Percentiles rank a stretch among this genome's conserved stretches.
phyloP scores from a whole-genome alignment of 1,140 invertebrate genomes.

The Drosophila kepulauana region DNA sequence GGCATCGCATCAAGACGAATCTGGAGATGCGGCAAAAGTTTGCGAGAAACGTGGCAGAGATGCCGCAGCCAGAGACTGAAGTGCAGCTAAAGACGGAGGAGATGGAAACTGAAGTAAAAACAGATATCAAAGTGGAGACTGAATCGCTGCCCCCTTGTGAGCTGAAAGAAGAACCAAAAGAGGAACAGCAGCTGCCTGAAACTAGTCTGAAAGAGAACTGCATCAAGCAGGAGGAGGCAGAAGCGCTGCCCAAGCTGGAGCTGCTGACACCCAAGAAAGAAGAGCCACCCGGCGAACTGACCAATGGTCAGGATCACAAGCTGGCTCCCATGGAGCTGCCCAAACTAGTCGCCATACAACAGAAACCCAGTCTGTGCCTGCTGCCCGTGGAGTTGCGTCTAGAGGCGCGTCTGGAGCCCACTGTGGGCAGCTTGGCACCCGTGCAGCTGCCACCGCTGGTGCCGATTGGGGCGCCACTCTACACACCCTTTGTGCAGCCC shows the following conservation, averaged over 20 bases:
- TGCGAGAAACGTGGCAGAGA: neutral
- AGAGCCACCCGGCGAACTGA: constrained; percentile 31
- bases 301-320: constrained; percentile 31
- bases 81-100: constrained; percentile 11
- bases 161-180: constrained; percentile 46
- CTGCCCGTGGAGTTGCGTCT: constrained; percentile 56
- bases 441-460: constrained; percentile 66
- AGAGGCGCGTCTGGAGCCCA: constrained; percentile 58
- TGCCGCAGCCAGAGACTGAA: constrained; percentile 1
- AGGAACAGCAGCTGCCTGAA: constrained; percentile 43
- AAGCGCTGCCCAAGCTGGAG: constrained; percentile 57
- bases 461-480: constrained; percentile 68
- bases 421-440: constrained; percentile 42
- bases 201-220: constrained; percentile 17
- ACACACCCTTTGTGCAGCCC: constrained; percentile 68
- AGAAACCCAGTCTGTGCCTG: constrained; percentile 35
- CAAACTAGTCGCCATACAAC: constrained; percentile 72
- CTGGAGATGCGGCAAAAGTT: constrained; percentile 70
- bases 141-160: constrained; percentile 40
- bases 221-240: constrained; percentile 34
- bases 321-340: constrained; percentile 49
- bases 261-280: constrained; percentile 54
- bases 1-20: constrained; percentile 73
- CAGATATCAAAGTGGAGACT: constrained; percentile 68
- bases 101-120: constrained; percentile 22